Conservation (phyloP, 2,113 vertebrate genomes). For the Oncorhynchus clarkii region DNA sequence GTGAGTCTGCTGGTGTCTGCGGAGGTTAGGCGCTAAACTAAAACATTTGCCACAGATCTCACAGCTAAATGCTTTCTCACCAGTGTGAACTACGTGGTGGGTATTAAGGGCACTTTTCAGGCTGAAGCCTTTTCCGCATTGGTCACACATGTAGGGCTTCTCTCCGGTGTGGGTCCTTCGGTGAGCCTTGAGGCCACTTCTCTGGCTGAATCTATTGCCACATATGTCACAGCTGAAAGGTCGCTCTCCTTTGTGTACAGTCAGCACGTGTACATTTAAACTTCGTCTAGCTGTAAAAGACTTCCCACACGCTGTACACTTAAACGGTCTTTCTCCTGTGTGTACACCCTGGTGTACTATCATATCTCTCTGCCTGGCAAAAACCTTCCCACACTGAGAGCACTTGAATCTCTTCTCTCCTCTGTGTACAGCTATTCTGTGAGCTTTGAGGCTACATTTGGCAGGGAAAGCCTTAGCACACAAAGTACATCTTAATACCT, state of each 20-base stretch:
- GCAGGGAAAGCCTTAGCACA: constrained; percentile 28
- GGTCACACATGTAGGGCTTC: constrained; percentile 42
- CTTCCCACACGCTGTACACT: constrained; percentile 43
- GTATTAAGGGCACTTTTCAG: constrained; percentile 35
- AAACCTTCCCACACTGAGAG: constrained; percentile 37
- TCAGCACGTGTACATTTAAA: constrained; percentile 43
- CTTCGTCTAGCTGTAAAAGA: constrained; percentile 42
- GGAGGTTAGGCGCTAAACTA: constrained; percentile 47
- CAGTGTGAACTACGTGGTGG: constrained; percentile 48
- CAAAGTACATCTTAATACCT: neutral
- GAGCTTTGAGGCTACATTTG: constrained; percentile 26
- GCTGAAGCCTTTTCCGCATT: constrained; percentile 45
- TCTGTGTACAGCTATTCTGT: constrained; percentile 21
- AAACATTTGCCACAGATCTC: constrained; percentile 49
- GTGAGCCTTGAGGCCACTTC: constrained; percentile 41
- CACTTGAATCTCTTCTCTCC: constrained; percentile 27
- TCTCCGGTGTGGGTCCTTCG: constrained; percentile 47
- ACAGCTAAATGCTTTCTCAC: constrained; percentile 47
- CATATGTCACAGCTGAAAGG: constrained; percentile 46
- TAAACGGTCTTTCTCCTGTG: constrained; percentile 36
- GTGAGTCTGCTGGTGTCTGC: constrained; percentile 43
- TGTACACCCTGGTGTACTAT: constrained; percentile 36
- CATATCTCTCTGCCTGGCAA: constrained; percentile 38
- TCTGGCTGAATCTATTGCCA: constrained; percentile 44
- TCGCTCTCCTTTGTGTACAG: constrained; percentile 35